Conservation (phyloP, 2,888 invertebrate genomes). For the Drosophila hawaiiensis region DNA sequence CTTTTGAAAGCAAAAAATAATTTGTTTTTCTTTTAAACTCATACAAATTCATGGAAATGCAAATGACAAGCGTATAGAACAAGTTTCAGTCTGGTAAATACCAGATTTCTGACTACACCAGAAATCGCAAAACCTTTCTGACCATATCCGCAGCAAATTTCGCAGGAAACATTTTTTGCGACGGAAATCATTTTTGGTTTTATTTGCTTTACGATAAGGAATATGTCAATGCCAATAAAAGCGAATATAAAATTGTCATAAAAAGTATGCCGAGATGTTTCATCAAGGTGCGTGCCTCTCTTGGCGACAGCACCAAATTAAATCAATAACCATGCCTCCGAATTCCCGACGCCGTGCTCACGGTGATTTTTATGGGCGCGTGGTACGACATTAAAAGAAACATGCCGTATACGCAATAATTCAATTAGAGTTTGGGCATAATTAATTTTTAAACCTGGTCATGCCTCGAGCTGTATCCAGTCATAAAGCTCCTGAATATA, state of each 20-base stretch:
- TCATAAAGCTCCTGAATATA: conserved; percentile 18
- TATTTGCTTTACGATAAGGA: conserved; percentile 63
- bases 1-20: conserved; percentile 30
- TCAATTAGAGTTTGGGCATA: conserved; percentile 59
- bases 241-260: conserved; percentile 66
- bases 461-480: neutral
- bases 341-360: conserved; percentile 12
- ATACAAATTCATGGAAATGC: conserved; percentile 37
- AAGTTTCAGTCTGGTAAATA: conserved; percentile 4
- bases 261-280: conserved; percentile 58
- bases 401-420: conserved; percentile 67
- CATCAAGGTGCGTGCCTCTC: conserved; percentile 52
- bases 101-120: neutral
- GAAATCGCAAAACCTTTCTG: conserved; percentile 15
- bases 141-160: conserved; percentile 34
- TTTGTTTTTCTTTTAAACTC: conserved; percentile 8
- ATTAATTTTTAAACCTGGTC: conserved; percentile 49
- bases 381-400: conserved; percentile 56
- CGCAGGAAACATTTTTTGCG: conserved; percentile 32
- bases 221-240: conserved; percentile 71
- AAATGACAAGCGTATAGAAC: conserved; percentile 30
- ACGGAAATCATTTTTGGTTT: conserved; percentile 65
- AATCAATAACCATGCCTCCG: conserved; percentile 56
- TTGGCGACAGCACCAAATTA: conserved; percentile 49
- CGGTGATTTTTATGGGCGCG: conserved; percentile 60